A percentile compares a stretch with the other conserved stretches of the same genome.
These are phyloP conservation scores for Anolis carolinensis DNA, from an alignment of 2,113 vertebrate genomes.

Conservation along the genomic window DNA sequence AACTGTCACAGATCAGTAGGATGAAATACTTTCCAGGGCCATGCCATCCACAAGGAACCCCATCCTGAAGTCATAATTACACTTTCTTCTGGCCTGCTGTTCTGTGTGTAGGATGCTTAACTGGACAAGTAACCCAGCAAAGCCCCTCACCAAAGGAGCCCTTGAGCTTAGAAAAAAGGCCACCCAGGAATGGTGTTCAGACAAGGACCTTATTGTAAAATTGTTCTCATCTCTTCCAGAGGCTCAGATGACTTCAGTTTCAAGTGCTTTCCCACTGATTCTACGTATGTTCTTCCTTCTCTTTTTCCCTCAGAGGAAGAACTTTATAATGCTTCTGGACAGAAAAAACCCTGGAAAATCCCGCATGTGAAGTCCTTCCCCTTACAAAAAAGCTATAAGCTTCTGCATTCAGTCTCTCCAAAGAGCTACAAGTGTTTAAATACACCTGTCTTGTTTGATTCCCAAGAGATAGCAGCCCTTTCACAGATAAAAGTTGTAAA, in stretches of 20 bases:
- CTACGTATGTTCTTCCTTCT: background rate
- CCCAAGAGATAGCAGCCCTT: background rate
- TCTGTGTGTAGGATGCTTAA: background rate
- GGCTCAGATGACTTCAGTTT: background rate
- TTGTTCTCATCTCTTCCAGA: background rate
- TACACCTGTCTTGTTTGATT: background rate
- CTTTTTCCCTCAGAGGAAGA: background rate
- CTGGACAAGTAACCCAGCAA: background rate
- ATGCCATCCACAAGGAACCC: background rate
- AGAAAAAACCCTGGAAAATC: background rate
- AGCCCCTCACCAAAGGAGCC: background rate
- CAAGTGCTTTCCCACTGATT: background rate
- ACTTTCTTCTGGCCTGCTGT: background rate
- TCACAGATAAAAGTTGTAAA: background rate
- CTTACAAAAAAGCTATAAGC: background rate
- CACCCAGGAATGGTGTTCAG: background rate
- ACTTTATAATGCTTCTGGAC: background rate
- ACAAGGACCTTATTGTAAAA: background rate
- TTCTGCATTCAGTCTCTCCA: background rate
- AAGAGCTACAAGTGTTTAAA: background rate
- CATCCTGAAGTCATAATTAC: background rate
- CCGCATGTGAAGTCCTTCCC: background rate
- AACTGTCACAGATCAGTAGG: background rate
- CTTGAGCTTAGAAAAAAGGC: background rate
- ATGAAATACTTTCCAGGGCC: background rate